These are phyloP conservation scores for Chascanopsetta lugubris DNA, from an alignment of 2,113 vertebrate species.

Conservation along the genomic window DNA sequence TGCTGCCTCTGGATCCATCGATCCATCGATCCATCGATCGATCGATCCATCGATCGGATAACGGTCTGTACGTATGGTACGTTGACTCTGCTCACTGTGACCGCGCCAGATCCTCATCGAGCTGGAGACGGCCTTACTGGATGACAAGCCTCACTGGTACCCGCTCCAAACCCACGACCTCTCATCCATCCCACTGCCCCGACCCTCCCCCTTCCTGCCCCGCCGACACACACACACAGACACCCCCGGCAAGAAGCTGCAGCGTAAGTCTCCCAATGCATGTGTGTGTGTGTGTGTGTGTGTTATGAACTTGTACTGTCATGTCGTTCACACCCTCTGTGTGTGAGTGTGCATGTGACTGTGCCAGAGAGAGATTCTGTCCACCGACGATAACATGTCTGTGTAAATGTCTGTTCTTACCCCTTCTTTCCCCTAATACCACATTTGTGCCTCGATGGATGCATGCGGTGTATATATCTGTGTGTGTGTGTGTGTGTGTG, in stretches of 20 bases:
- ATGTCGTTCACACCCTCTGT: conserved; percentile 13
- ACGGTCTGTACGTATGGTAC: background rate
- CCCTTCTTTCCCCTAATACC: conserved; percentile 22
- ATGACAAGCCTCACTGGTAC: conserved; percentile 98
- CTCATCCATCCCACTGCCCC: conserved; percentile 97
- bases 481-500: conserved; percentile 42
- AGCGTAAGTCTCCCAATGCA: conserved; percentile 93
- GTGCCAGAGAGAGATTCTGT: background rate
- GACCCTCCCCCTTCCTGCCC: conserved; percentile 93
- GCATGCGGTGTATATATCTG: conserved; percentile 30
- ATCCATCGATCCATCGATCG: no score
- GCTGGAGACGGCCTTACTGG: conserved; percentile 95
- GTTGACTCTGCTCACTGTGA: background rate
- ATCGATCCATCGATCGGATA: no score
- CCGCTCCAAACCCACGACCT: conserved; percentile 96
- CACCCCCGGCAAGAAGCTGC: conserved; percentile 91
- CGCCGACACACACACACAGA: conserved; percentile 90
- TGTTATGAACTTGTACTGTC: background rate
- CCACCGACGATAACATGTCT: conserved; percentile 1
- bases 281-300: conserved; percentile 18
- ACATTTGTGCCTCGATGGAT: conserved; percentile 39
- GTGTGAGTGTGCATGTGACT: conserved; percentile 3
- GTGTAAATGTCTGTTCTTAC: conserved; percentile 35
- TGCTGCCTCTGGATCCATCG: no score
- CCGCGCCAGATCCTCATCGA: conserved; percentile 92